Evolutionary conservation across 2,888 invertebrate genomes (phyloP).

Genomic region (Elgonia sp.): DNA sequence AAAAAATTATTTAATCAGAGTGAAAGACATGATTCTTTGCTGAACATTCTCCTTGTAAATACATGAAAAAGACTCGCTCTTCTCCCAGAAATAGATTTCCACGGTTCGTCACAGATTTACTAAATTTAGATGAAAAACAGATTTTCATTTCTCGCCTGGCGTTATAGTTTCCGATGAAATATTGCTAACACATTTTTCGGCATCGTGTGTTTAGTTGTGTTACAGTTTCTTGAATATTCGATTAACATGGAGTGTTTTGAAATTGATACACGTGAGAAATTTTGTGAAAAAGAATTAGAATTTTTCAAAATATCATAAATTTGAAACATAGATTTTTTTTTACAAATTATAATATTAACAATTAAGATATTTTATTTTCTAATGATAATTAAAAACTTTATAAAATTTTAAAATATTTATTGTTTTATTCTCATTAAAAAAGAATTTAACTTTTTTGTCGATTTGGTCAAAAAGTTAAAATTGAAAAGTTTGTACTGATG

Average conservation of each 20-base stretch:
- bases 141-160: slow-evolving; percentile 20
- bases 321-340: too few relatives aligned
- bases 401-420: too few relatives aligned
- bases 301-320: background rate
- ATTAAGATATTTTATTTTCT: too few relatives aligned
- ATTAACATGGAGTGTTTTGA: background rate
- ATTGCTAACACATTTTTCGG: slow-evolving; percentile 45
- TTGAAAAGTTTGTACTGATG: too few relatives aligned
- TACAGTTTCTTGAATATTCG: background rate
- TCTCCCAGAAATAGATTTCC: slow-evolving; percentile 31
- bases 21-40: slow-evolving; percentile 7
- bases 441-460: too few relatives aligned
- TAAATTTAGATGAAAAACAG: slow-evolving; percentile 46
- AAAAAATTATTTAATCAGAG: slow-evolving; percentile 22
- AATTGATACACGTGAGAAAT: slow-evolving; percentile 24
- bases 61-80: background rate
- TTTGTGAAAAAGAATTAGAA: background rate
- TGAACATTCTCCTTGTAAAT: slow-evolving; percentile 10
- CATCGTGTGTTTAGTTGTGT: background rate
- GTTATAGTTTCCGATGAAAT: slow-evolving; percentile 24
- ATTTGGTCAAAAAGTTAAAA: too few relatives aligned
- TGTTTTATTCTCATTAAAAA: too few relatives aligned
- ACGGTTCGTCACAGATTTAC: slow-evolving; percentile 20
- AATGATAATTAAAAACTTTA: too few relatives aligned
- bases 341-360: too few relatives aligned